Percentiles rank a stretch among this genome's conserved stretches.
phyloP scores from a whole-genome alignment of 1,140 invertebrate species.

The Zaprionus ghesquierei region DNA sequence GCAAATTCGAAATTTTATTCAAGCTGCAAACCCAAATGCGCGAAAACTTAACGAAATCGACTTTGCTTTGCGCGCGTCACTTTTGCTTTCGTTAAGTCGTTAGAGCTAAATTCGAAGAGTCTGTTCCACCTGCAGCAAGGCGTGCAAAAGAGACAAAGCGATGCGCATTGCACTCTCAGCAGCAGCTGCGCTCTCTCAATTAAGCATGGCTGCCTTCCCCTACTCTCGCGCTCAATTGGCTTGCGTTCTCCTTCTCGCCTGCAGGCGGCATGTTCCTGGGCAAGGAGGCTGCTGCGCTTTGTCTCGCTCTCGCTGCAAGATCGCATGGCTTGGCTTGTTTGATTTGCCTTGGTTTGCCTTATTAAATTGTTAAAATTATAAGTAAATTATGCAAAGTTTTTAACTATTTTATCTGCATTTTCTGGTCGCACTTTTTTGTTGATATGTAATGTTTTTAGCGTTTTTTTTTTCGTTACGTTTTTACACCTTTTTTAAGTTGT shows the following conservation, averaged over 20 bases:
- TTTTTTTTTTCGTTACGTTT: not conserved
- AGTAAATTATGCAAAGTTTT: constrained; percentile 8
- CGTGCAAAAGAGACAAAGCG: not conserved
- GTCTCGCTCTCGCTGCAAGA: not conserved
- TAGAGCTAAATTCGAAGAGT: not conserved
- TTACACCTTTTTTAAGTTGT: constrained; percentile 14
- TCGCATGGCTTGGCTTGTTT: not conserved
- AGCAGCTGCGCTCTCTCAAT: not conserved
- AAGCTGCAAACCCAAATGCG: constrained; percentile 45
- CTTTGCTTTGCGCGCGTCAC: constrained; percentile 43
- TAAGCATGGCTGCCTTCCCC: not conserved
- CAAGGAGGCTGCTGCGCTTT: not conserved
- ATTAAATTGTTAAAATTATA: constrained; percentile 21
- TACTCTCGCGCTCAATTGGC: not conserved
- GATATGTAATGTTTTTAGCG: constrained; percentile 18
- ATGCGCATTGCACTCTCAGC: not conserved
- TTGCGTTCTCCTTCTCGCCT: not conserved
- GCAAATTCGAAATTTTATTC: constrained; percentile 31
- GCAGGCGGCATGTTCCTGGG: not conserved
- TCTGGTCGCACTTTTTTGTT: constrained; percentile 18
- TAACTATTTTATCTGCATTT: not conserved
- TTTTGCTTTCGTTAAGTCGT: constrained; percentile 56
- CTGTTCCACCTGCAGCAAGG: not conserved
- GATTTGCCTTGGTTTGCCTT: not conserved
- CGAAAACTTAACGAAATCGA: constrained; percentile 27